Percentiles rank a stretch among this genome's conserved stretches.
These are phyloP conservation scores for Macrosteles quadrilineatus DNA, from an alignment of 1,140 invertebrate species.

Conservation along the genomic window DNA sequence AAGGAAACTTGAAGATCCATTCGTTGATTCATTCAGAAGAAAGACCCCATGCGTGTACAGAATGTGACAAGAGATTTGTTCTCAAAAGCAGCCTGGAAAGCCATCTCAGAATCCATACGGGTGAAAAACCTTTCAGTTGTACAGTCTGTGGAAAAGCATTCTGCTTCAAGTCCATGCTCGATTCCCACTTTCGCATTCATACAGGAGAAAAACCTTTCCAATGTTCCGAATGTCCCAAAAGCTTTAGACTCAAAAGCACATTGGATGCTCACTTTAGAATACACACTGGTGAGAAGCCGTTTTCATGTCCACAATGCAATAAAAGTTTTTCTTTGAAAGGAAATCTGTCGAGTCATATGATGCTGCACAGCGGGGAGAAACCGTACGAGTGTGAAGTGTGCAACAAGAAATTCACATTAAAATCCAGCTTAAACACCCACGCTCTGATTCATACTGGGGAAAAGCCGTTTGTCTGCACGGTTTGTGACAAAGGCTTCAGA, in stretches of 20 bases:
- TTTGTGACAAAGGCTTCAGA: slow-evolving; percentile 59
- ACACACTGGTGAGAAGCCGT: slow-evolving; percentile 61
- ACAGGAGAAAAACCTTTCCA: slow-evolving; percentile 50
- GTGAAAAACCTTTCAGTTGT: slow-evolving; percentile 52
- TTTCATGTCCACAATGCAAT: slow-evolving; percentile 55
- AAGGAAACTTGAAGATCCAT: slow-evolving; percentile 53
- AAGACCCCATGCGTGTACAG: background rate
- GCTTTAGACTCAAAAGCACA: slow-evolving; percentile 59
- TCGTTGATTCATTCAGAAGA: slow-evolving; percentile 48
- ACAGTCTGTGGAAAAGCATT: slow-evolving; percentile 53
- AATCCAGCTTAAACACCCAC: slow-evolving; percentile 43
- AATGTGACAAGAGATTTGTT: background rate
- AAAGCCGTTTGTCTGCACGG: slow-evolving; percentile 57
- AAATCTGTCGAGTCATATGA: slow-evolving; percentile 28
- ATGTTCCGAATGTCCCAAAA: slow-evolving; percentile 52
- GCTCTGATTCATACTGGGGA: slow-evolving; percentile 38
- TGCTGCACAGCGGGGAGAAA: slow-evolving; percentile 37
- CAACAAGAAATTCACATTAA: slow-evolving; percentile 54
- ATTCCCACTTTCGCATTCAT: slow-evolving; percentile 51
- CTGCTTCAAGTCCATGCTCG: slow-evolving; percentile 54
- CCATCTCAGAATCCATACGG: slow-evolving; percentile 43
- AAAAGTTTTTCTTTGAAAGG: slow-evolving; percentile 35
- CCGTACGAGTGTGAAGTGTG: slow-evolving; percentile 37
- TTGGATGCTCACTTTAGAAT: slow-evolving; percentile 55
- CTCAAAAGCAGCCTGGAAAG: slow-evolving; percentile 3